These are phyloP conservation scores for Muscicapa striata DNA, from an alignment of 2,797 vertebrate genomes.

Conservation along the genomic window DNA sequence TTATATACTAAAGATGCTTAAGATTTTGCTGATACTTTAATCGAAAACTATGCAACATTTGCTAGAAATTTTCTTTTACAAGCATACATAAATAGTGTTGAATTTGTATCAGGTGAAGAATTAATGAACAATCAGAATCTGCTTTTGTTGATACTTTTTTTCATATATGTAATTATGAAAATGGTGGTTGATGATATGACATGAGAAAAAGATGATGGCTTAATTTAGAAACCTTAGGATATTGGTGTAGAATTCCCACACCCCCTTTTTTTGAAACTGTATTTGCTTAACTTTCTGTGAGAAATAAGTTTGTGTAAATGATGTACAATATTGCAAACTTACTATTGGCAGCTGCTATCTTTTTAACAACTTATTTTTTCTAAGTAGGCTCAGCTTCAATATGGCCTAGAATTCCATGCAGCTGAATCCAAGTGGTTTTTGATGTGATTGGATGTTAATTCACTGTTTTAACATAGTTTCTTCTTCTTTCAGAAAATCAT, in stretches of 20 bases:
- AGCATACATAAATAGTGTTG: not conserved
- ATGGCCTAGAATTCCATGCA: not conserved
- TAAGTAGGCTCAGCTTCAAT: not conserved
- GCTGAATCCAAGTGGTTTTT: not conserved
- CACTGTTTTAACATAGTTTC: not conserved
- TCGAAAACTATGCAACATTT: not conserved
- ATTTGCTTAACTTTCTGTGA: not conserved
- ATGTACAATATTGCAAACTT: not conserved
- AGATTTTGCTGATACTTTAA: not conserved
- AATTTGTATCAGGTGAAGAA: not conserved
- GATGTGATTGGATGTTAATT: not conserved
- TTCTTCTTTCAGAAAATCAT: conserved; percentile 81
- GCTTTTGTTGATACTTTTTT: not conserved
- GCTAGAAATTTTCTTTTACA: not conserved
- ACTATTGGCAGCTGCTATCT: not conserved
- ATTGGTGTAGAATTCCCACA: not conserved
- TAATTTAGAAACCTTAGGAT: not conserved
- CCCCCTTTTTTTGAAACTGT: accelerated
- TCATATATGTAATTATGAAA: not conserved
- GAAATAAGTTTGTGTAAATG: not conserved
- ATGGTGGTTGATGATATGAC: not conserved
- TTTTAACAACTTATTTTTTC: not conserved
- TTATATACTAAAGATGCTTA: not conserved
- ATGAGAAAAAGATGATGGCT: not conserved
- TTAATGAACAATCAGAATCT: not conserved